Base-by-base conservation (phyloP, 2,797 vertebrate genomes). In the Anguilla anguilla region DNA sequence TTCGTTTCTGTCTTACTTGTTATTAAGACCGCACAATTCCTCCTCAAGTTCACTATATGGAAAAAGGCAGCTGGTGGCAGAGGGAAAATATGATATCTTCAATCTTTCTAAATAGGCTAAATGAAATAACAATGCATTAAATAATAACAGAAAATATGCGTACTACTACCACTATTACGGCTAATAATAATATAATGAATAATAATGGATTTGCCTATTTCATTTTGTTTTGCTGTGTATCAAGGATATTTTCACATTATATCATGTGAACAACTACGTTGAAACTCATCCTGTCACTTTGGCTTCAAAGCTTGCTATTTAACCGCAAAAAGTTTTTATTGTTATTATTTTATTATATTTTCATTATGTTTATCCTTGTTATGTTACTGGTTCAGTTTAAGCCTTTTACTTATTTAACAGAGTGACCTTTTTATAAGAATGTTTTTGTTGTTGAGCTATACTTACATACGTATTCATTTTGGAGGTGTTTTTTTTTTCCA, bases 51-150 rank as follows among this genome's bases (percentile, higher is more conserved):
- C 43, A 39, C 19, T 43, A 3, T 49, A 81, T 46, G 43, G 35
- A 81, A 43, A 81, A 31, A 6, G 77, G 77, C 77, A 81, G 77
- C 77, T 81, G 77, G 74, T 79, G 74, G 43, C 39, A 19, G 19
- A 7, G 77, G 25, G 43, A 46, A 46, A 81, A 43, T 69, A n/a
- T 64, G 17, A 64, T 69, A 28, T 69, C 64, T 28, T 6, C 64
- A 69, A 11, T 69, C 6, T 69, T 69, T 69, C 7, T 28, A n/a
- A n/a, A 69, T 69, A 17, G 15, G 57, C 57, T 3, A n/a, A 69
- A 1, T 69, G 25, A 28, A 59, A 59, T 59, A 59, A 59, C 17
- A 59, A 59, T 19, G 11, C 51, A 53, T 46, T 46, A 5, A 46
- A 46, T 46, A 46, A 6, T 46, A 46, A 46, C 43, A 46, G 43